Evolutionary conservation across 2,113 vertebrate species (phyloP), one percentile per base, ranked within the genome.

Genomic region (Rhea pennata): DNA sequence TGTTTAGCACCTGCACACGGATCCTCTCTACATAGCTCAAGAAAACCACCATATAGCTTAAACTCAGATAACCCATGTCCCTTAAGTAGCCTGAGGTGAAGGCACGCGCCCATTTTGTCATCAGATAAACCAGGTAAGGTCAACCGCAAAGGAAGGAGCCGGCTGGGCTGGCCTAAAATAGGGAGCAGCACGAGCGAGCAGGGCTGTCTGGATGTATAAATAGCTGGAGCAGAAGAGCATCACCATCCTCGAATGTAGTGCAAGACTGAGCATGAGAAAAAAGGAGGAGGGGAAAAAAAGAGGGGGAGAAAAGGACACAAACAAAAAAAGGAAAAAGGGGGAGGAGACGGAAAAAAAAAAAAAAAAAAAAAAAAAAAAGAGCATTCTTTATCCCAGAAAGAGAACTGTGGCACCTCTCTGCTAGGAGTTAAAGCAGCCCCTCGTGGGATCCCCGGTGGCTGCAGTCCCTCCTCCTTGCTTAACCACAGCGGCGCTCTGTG

Each of bases 351-450:
- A 16, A 44, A 21, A 4, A 4, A 2, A 8, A 7, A 2, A 24
- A 4, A 36, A 16, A 22, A 8, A 44, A 21, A 4, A 4, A 2
- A 8, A 7, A 2, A 24, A 4, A 36, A 16, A 22, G 7, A 6
- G 2, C 3, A 33, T 62, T 65, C 50, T 51, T 84, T 53, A 90
- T 85, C 16, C 50, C 29, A 16, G 2, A 29, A 54, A 76, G 59
- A 22, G 75, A 91, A 73, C 71, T 1, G 14, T 50, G 33, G 36
- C 40, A 78, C 54, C 51, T 39, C 33, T 70, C 31, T 58, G 44
- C 44, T 83, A 46, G 46, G 46, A 16, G 46, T 85, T n/a, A 64
- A 72, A 13, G 12, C 1, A 13, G 62, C 46, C 46, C 46, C 46
- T 46, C 14, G 46, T 46, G 12, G 15, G 46, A 46, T 46, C 15